Evolutionary conservation across 2,888 invertebrate genomes (phyloP), one percentile per base, ranked within the genome.

Genomic region (Mesopsocus fuscifrons): DNA sequence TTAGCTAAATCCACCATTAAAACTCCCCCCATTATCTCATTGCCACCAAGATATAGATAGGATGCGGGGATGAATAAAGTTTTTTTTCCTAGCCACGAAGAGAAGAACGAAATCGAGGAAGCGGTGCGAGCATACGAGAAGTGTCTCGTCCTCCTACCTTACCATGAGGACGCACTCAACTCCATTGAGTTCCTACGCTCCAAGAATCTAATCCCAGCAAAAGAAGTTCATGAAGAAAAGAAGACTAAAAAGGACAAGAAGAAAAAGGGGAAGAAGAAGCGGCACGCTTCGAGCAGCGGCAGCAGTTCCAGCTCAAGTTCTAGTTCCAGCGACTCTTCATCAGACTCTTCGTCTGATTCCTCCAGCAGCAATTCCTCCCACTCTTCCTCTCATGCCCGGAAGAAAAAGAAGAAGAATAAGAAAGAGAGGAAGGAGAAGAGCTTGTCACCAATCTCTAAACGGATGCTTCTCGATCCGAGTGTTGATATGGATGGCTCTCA

Each of bases 141-240:
- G 56, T 88, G 87, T 56, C 61, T 88, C 41, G 72, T 75, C 4
- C 77, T 88, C 41, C 79, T 82, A 55, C 85, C 88, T 0, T 81
- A 77, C 57, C 87, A 88, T 58, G 83, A 84, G 52, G 87, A 88
- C 57, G 88, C 88, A 0, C 76, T 80, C 53, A 79, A 80, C 54
- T 84, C 83, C 1, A 64, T 87, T 48, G 83, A 84, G 52, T 82
- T 78, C 52, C 51, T 38, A 20, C 38, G 38, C 8, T 38, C 38
- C 5, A 38, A 38, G 21, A 38, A 38, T 38, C 20, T 38, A 4
- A 38, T 38, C 11, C 5, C 21, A 6, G 11, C 23, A 18, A 41
- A 17, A 8, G 56, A 52, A 42, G 60, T 61, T 46, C 58, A 62
- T 38, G 59, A 52, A 45, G 47, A 52, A 44, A 47, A 62, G 6